phyloP scores from a whole-genome alignment of 2,113 vertebrate species.

The Erythrocercus mccallii region DNA sequence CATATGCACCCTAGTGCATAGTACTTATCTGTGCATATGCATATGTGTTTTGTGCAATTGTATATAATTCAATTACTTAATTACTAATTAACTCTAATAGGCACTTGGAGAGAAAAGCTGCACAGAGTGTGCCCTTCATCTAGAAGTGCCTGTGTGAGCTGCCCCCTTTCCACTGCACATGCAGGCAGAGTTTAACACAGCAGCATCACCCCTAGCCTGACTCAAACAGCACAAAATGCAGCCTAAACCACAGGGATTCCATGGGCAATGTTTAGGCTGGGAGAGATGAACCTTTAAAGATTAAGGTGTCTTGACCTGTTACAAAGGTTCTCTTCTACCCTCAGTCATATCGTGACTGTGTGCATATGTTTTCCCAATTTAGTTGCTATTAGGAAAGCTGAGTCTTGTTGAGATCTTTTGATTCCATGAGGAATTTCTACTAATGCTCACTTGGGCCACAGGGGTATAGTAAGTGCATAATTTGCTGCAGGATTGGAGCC shows the following conservation, averaged over 20 bases:
- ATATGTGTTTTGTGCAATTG: neutral
- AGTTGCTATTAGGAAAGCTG: neutral
- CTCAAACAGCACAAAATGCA: neutral
- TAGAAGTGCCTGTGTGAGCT: neutral
- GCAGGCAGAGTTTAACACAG: neutral
- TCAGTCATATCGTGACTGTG: neutral
- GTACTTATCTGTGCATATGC: neutral
- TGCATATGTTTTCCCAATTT: neutral
- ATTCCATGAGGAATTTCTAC: neutral
- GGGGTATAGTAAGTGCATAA: neutral
- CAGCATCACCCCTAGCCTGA: rapidly evolving
- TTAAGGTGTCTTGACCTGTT: neutral
- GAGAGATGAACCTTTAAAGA: neutral
- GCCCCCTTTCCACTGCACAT: neutral
- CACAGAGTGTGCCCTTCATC: neutral
- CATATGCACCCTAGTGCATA: neutral
- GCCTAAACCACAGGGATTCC: neutral
- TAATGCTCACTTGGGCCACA: neutral
- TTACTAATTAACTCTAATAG: conserved; percentile 10
- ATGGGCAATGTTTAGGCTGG: neutral
- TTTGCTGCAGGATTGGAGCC: neutral
- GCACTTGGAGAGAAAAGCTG: neutral
- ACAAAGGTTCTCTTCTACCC: neutral
- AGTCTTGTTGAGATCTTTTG: neutral
- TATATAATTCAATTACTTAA: neutral